phyloP scores from a whole-genome alignment of 2,888 invertebrate species.

The Drosophila phalerata region DNA sequence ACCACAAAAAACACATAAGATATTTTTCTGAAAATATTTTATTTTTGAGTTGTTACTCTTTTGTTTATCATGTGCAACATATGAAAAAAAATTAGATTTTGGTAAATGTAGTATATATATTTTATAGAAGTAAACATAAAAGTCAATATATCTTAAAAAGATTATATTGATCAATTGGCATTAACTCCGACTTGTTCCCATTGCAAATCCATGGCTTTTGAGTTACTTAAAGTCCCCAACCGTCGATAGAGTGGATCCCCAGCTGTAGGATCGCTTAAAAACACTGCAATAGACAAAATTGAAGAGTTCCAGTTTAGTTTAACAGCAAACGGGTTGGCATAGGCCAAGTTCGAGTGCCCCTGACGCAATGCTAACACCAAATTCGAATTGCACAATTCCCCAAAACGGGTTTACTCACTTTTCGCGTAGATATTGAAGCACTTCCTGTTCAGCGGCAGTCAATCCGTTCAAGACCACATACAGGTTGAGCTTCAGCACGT shows the following conservation, averaged over 20 bases:
- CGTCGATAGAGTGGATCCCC: slow-evolving; percentile 66
- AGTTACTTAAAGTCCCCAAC: slow-evolving; percentile 42
- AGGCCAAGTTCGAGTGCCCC: slow-evolving; percentile 65
- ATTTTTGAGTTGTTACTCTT: too few relatives aligned
- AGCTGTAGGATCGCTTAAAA: slow-evolving; percentile 65
- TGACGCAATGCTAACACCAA: slow-evolving; percentile 69
- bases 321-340: slow-evolving; percentile 50
- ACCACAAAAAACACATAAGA: too few relatives aligned
- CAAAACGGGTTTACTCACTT: slow-evolving; percentile 63
- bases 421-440: slow-evolving; percentile 87
- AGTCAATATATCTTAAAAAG: neutral
- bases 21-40: too few relatives aligned
- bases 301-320: slow-evolving; percentile 19
- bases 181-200: too few relatives aligned
- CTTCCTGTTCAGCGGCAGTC: slow-evolving; percentile 88
- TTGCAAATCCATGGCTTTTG: neutral
- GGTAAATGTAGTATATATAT: neutral
- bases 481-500: slow-evolving; percentile 89
- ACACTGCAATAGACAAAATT: slow-evolving; percentile 45
- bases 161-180: neutral
- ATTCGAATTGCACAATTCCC: slow-evolving; percentile 57
- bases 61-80: too few relatives aligned
- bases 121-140: neutral
- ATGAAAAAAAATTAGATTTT: neutral
- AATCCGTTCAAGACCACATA: slow-evolving; percentile 89